Evolutionary conservation across 2,888 invertebrate genomes (phyloP), one percentile per base, ranked within the genome.

Genomic region (Meteorus cinctellus): DNA sequence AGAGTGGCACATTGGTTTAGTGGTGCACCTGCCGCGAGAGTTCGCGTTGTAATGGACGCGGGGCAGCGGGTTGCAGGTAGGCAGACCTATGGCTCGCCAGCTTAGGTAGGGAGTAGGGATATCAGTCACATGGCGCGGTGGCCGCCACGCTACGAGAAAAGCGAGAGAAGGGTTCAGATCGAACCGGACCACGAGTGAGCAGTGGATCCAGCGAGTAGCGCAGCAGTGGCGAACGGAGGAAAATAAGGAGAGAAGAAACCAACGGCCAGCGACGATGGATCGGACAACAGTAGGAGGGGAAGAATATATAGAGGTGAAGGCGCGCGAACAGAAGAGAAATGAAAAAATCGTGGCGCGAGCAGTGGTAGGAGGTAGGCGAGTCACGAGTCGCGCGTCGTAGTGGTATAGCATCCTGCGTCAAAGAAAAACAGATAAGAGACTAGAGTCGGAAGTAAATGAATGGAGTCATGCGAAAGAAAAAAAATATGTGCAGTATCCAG

Each of bases 41-140:
- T 88, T 86, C 88, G 89, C 89, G 89, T 85, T 86, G 88, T 88
- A 89, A 89, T 89, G 89, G 88, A 87, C 88, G 88, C 88, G 88
- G 86, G 88, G 88, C 85, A 86, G 84, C 87, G 89, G 87, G 87
- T 86, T 87, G 88, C 89, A 89, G 89, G 89, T 89, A 89, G 89
- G 88, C 88, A 88, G 88, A 87, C 87, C 87, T 86, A 84, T 84
- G 85, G 83, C 85, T 86, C 86, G 86, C 87, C 88, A 88, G 87
- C 87, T 86, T 84, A 84, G 74, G 81, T 48, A n/a, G 14, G n/a
- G 85, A 84, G 87, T 83, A 85, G 89, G 89, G 89, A 87, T 86
- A 87, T 88, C 88, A 88, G 89, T 89, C 89, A 89, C 89, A 89
- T 89, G 89, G 88, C 86, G 83, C 85, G 85, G 85, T 82, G 81